phyloP scores from a whole-genome alignment of 2,113 vertebrate genomes.

The Nasalis larvatus region DNA sequence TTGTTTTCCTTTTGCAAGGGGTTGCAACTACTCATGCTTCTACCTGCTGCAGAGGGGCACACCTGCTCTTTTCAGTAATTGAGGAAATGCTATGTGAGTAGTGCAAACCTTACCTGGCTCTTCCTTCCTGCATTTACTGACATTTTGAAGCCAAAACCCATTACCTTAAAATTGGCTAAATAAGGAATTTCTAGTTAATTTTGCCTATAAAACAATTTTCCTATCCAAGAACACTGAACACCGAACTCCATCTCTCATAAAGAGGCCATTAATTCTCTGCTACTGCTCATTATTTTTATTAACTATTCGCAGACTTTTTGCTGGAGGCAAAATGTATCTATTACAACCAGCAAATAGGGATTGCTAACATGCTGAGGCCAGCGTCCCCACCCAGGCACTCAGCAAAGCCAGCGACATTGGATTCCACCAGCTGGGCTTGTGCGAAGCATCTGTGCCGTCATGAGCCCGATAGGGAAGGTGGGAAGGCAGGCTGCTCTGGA shows the following conservation, averaged over 20 bases:
- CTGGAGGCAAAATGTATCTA: conserved; percentile 74
- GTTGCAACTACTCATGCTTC: neutral
- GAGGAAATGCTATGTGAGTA: neutral
- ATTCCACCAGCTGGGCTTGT: neutral
- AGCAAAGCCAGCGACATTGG: neutral
- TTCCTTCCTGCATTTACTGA: conserved; percentile 49
- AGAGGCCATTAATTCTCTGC: conserved; percentile 77
- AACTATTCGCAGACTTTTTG: conserved; percentile 69
- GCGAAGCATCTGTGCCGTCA: neutral
- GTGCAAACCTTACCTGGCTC: neutral
- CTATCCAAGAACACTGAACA: conserved; percentile 60
- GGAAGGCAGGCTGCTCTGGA: neutral
- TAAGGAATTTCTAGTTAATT: conserved; percentile 74
- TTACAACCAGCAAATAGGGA: conserved; percentile 64
- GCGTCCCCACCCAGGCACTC: conserved; percentile 21
- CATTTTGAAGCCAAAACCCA: conserved; percentile 60
- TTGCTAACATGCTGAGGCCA: conserved; percentile 65
- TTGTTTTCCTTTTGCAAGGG: neutral
- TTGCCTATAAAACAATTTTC: conserved; percentile 73
- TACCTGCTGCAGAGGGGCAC: neutral
- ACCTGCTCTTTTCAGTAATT: neutral
- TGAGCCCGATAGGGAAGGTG: neutral
- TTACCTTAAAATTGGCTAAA: conserved; percentile 70
- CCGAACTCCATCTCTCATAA: conserved; percentile 72
- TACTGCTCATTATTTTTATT: conserved; percentile 78